Percentiles rank a stretch among this genome's conserved stretches.
Evolutionary conservation across 2,113 vertebrate species (phyloP).

Genomic region (Pluvianellus socialis): DNA sequence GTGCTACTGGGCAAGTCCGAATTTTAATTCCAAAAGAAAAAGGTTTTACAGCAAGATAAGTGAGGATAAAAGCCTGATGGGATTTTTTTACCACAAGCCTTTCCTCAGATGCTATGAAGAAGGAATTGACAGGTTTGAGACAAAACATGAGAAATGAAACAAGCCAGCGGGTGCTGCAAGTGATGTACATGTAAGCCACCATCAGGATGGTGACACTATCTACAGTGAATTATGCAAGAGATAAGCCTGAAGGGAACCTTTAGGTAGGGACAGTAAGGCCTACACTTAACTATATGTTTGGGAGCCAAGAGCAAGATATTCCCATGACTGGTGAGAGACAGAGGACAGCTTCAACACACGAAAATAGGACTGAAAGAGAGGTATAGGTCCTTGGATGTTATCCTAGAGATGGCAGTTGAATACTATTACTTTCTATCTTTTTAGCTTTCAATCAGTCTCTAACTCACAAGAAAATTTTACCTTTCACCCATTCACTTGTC

Average conservation of each 20-base stretch:
- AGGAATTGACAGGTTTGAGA: neutral
- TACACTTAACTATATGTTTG: neutral
- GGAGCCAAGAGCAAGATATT: neutral
- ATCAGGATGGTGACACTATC: too few relatives aligned
- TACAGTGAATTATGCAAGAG: neutral
- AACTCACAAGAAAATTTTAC: neutral
- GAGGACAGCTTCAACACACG: neutral
- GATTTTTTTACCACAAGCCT: neutral
- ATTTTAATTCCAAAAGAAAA: neutral
- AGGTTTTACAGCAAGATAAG: neutral
- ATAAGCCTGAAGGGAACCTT: neutral
- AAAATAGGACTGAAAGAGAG: neutral
- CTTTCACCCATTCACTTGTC: neutral
- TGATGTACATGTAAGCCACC: neutral
- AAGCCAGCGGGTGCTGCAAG: neutral
- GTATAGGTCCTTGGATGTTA: rapidly evolving
- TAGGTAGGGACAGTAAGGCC: neutral
- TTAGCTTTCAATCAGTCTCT: neutral
- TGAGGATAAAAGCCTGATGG: neutral
- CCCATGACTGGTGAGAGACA: neutral
- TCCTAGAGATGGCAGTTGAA: neutral
- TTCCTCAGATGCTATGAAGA: neutral
- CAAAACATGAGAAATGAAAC: neutral
- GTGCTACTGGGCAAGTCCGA: neutral
- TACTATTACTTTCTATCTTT: neutral